phyloP scores from a whole-genome alignment of 2,797 vertebrate species.

The Cossypha caffra region DNA sequence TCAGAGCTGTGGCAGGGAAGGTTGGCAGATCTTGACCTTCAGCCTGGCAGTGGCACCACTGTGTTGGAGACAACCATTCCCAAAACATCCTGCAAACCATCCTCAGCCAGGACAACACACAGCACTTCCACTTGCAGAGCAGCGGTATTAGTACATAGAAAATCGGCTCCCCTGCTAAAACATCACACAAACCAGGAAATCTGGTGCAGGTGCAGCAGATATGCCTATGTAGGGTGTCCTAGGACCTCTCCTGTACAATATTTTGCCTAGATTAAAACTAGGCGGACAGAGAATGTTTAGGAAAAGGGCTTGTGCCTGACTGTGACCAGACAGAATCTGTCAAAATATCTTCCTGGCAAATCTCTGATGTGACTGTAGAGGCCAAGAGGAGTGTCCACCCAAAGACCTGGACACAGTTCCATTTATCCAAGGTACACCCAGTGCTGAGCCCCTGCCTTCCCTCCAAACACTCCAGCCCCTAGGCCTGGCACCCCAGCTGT shows the following conservation, averaged over 20 bases:
- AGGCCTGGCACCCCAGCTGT: background rate
- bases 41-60: background rate
- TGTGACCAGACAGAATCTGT: background rate
- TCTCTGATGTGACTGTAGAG: background rate
- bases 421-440: background rate
- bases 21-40: background rate
- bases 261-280: background rate
- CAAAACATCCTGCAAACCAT: background rate
- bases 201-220: background rate
- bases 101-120: background rate
- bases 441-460: background rate
- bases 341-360: background rate
- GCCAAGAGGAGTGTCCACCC: background rate
- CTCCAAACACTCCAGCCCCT: background rate
- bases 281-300: background rate
- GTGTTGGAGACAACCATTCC: background rate
- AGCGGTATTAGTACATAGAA: background rate
- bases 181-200: background rate
- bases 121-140: background rate
- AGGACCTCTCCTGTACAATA: background rate
- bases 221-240: background rate
- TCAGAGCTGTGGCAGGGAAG: background rate
- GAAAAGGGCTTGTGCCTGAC: background rate
- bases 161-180: background rate
- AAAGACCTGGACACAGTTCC: background rate